Conservation (phyloP, 2,888 invertebrate genomes). For the Gonocerus acuteangulatus region DNA sequence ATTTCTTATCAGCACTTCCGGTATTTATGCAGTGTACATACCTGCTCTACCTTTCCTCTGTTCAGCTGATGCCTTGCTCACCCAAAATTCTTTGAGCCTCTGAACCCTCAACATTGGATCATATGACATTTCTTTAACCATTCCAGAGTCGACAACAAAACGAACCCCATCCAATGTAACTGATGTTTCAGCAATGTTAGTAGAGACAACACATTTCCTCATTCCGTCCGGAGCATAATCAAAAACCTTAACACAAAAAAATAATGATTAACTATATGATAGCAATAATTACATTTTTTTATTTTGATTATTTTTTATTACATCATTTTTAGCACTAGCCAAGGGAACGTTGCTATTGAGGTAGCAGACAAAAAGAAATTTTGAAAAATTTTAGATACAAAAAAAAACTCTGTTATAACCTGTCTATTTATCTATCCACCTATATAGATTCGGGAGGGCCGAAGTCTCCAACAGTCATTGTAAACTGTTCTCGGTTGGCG, state of each 20-base stretch:
- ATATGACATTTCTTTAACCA: constrained; percentile 93
- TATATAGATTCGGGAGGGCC: too few species aligned
- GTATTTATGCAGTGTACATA: too few species aligned
- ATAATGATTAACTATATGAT: too few species aligned
- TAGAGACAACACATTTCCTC: constrained; percentile 93
- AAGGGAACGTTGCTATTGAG: too few species aligned
- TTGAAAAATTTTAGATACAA: too few species aligned
- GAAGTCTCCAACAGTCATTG: too few species aligned
- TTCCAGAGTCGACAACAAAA: constrained; percentile 95
- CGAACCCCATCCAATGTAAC: constrained; percentile 96
- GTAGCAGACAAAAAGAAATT: too few species aligned
- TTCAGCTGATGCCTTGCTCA: constrained; percentile 94
- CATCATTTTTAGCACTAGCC: too few species aligned
- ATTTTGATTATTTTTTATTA: background rate
- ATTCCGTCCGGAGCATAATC: constrained; percentile 90
- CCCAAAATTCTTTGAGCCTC: constrained; percentile 86
- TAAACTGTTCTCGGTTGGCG: too few species aligned
- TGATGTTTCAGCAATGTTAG: constrained; percentile 98
- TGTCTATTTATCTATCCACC: too few species aligned
- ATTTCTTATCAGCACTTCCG: too few species aligned
- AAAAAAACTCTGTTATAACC: too few species aligned
- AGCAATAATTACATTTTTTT: background rate
- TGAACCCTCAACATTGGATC: constrained; percentile 86
- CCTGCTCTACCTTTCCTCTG: constrained; percentile 90
- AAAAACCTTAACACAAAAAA: constrained; percentile 57